Evolutionary conservation across 2,888 invertebrate species (phyloP), one percentile per base, ranked within the genome.

Genomic region (Lottia scabra): DNA sequence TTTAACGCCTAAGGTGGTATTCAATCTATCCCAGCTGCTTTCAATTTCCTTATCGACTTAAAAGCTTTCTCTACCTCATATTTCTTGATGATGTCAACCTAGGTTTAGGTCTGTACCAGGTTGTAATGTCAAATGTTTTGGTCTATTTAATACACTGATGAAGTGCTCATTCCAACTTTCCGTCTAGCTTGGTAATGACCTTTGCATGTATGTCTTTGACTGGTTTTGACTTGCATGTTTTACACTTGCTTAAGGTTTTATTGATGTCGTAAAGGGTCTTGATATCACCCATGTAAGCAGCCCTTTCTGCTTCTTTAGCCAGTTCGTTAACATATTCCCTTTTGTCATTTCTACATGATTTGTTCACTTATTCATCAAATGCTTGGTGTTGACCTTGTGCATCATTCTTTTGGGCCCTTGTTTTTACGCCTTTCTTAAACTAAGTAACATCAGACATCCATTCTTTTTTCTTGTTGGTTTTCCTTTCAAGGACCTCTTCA

Each of bases 1-100:
- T 71, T 71, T 15, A 74, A 15, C 8, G 71, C 68, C 45, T 70
- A 70, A 5, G 73, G 63, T 48, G 67, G 64, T 27, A 73, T 67
- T 16, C 27, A 46, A 67, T 73, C 64, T 2, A 63, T 27, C 15
- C 66, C 73, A 27, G 74, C 56, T 27, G 73, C 66, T 38, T 76
- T 73, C 43, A 30, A 56, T 44, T 38, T 70, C 23, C 69, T 69
- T 62, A 64, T 38, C 3, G 43, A 38, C 48, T 64, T 66, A 23
- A 72, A 66, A n/a, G 68, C 63, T 66, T 70, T 48, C 38, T 46
- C 38, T 4, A 67, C 62, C 26, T 70, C 45, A 15, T 19, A 48
- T 45, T 62, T 72, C 15, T 19, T 69, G 30, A 56, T 69, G 23
- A 16, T 27, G 27, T 65, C 65, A 30, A 45, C 26, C 64, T 67